These are phyloP conservation scores for Metacarcinus magister DNA, from an alignment of 2,888 invertebrate species.

Conservation along the genomic window DNA sequence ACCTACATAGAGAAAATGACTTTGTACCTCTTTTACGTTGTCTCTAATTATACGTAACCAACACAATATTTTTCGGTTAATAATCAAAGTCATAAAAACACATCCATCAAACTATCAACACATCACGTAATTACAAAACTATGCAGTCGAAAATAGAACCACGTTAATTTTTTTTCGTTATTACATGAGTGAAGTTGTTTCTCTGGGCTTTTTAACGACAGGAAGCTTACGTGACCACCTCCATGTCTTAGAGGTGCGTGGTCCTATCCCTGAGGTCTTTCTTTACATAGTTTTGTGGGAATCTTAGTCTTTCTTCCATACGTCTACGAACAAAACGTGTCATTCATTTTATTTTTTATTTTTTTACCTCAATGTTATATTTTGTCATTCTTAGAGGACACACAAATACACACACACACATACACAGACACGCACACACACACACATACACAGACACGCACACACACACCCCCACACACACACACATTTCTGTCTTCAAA, in stretches of 20 bases:
- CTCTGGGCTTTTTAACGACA: background rate
- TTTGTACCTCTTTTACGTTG: background rate
- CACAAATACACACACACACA: background rate
- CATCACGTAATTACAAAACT: background rate
- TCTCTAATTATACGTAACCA: background rate
- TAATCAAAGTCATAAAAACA: background rate
- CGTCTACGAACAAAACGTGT: background rate
- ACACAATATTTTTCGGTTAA: background rate
- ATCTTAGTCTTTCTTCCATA: background rate
- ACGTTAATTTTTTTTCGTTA: background rate
- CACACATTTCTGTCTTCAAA: background rate
- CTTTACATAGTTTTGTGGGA: background rate
- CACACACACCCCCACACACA: slow-evolving; percentile 1
- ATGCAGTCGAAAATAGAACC: too few species aligned
- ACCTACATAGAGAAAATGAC: too few species aligned
- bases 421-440: background rate
- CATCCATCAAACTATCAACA: background rate
- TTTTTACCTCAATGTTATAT: background rate
- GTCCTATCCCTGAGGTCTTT: background rate
- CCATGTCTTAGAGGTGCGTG: background rate
- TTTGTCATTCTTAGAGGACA: background rate
- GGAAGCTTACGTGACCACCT: background rate
- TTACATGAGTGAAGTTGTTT: background rate
- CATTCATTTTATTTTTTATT: background rate
- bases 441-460: background rate